Conservation (phyloP, 1,140 invertebrate genomes). For the Scaptodrosophila lebanonensis region DNA sequence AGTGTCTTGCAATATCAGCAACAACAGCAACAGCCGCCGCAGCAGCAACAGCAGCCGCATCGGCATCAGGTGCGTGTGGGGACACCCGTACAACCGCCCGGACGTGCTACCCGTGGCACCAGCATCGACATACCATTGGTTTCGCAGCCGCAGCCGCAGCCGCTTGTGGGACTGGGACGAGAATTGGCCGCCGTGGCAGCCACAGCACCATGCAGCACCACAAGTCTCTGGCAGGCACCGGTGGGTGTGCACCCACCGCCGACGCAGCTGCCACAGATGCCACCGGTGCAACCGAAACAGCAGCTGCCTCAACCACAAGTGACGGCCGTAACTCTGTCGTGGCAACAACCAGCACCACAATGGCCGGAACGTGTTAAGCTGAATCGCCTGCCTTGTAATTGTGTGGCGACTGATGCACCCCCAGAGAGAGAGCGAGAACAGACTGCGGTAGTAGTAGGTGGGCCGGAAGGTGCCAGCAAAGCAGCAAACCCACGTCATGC, state of each 20-base stretch:
- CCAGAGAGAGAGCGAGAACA: too few species aligned
- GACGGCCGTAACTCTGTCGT: neutral
- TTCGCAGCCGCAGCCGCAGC: neutral
- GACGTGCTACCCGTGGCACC: neutral
- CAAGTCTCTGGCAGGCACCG: conserved; percentile 20
- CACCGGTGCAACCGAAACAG: neutral
- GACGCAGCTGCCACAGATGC: neutral
- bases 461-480: too few species aligned
- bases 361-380: too few species aligned
- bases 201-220: conserved; percentile 20
- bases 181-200: conserved; percentile 43
- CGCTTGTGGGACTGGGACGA: conserved; percentile 5
- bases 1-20: neutral
- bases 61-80: neutral
- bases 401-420: too few species aligned
- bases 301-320: neutral
- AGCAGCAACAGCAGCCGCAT: neutral
- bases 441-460: too few species aligned
- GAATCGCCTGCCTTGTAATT: too few species aligned
- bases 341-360: too few species aligned
- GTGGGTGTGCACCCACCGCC: neutral
- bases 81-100: too few species aligned
- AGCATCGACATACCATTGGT: neutral
- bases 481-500: too few species aligned
- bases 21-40: neutral